Conservation (phyloP, 1,140 invertebrate species). For the Trichonephila clavipes region DNA sequence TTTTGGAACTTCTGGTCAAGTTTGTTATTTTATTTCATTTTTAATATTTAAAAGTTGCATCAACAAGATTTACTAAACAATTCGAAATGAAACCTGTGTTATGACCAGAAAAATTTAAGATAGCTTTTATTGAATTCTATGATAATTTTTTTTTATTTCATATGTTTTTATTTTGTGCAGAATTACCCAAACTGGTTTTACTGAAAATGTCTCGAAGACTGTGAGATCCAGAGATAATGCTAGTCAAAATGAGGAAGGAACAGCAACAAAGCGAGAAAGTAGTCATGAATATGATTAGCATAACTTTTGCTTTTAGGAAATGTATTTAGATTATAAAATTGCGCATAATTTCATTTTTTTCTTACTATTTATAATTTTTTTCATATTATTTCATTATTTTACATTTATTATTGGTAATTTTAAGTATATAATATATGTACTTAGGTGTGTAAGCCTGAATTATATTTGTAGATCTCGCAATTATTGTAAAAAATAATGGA, state of each 20-base stretch:
- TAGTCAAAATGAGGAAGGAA: conserved; percentile 84
- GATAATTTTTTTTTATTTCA: background rate
- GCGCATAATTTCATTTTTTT: conserved; percentile 3
- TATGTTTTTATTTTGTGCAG: conserved; percentile 74
- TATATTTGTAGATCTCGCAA: background rate
- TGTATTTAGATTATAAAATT: background rate
- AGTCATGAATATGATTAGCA: conserved; percentile 87
- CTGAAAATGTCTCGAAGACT: conserved; percentile 82
- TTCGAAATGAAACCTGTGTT: too few species aligned
- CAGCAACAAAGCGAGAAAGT: conserved; percentile 86
- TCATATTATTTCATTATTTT: background rate
- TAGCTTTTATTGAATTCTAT: background rate
- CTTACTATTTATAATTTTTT: conserved; percentile 1
- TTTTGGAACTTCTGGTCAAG: too few species aligned
- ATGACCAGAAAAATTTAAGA: background rate
- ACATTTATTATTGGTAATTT: too few species aligned
- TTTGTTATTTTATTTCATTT: too few species aligned
- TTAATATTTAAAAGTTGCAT: too few species aligned
- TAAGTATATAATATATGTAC: background rate
- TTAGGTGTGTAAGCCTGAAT: background rate
- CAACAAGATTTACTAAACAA: too few species aligned
- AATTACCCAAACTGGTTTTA: conserved; percentile 83
- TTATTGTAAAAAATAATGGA: background rate
- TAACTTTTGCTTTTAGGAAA: background rate
- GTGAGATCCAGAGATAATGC: conserved; percentile 83